A percentile compares a stretch with the other conserved stretches of the same genome.
Evolutionary conservation across 2,888 invertebrate species (phyloP).

Genomic region (Chelonus formosanus): DNA sequence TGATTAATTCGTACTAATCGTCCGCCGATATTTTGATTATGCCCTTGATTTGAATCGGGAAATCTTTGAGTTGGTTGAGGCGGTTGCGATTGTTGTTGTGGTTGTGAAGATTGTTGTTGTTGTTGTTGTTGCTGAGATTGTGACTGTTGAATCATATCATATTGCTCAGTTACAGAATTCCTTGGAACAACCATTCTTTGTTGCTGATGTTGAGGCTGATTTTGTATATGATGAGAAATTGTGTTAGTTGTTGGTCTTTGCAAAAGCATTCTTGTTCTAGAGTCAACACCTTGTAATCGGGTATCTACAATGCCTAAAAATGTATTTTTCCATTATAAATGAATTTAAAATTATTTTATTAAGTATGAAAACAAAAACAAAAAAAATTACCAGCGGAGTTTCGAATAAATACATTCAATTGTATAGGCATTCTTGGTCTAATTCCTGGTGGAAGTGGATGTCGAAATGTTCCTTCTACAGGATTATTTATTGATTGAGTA

Average conservation of each 20-base stretch:
- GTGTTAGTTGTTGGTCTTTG: conserved; percentile 64
- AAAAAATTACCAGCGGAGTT: conserved; percentile 53
- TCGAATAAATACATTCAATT: conserved; percentile 57
- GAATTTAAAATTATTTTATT: background rate
- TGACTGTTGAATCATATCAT: conserved; percentile 57
- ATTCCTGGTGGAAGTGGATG: conserved; percentile 75
- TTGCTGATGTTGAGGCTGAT: conserved; percentile 58
- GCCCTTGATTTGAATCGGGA: conserved; percentile 56
- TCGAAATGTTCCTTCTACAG: conserved; percentile 73
- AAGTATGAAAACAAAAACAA: background rate
- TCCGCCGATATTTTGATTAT: conserved; percentile 49
- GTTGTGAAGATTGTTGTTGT: conserved; percentile 67
- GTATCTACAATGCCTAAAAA: conserved; percentile 61
- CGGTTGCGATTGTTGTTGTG: conserved; percentile 58
- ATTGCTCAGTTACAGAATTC: conserved; percentile 55
- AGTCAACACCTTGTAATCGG: conserved; percentile 67
- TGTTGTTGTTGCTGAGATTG: conserved; percentile 50
- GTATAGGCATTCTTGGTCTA: conserved; percentile 67
- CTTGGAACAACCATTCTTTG: conserved; percentile 59
- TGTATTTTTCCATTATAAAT: background rate
- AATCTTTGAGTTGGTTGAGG: conserved; percentile 55
- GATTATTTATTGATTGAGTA: conserved; percentile 51
- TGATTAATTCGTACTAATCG: conserved; percentile 56
- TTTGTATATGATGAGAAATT: conserved; percentile 46
- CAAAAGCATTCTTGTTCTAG: conserved; percentile 68